Evolutionary conservation across 1,140 invertebrate species (phyloP).

Genomic region (Drosophila pallidifrons): DNA sequence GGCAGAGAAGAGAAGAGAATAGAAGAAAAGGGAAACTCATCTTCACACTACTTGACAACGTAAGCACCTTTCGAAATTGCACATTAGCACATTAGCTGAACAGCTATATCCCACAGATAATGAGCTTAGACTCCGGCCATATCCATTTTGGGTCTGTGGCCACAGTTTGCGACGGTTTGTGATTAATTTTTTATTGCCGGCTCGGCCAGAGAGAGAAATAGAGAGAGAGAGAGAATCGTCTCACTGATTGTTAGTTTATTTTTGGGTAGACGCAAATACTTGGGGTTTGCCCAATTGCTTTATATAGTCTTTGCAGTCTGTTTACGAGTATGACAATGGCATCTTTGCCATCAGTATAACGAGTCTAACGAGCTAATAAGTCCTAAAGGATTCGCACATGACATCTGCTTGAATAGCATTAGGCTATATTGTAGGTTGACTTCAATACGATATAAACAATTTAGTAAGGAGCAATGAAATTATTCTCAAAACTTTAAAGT

Average conservation of each 20-base stretch:
- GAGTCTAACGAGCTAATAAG: slow-evolving; percentile 39
- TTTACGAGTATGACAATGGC: slow-evolving; percentile 26
- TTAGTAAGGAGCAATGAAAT: too few species aligned
- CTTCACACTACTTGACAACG: slow-evolving; percentile 84
- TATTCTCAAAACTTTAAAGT: too few species aligned
- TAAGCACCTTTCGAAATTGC: slow-evolving; percentile 82
- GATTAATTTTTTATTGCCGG: slow-evolving; percentile 78
- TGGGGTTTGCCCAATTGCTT: slow-evolving; percentile 35
- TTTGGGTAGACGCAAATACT: slow-evolving; percentile 35
- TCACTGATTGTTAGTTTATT: slow-evolving; percentile 32
- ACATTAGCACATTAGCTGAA: slow-evolving; percentile 80
- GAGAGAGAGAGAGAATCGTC: background rate
- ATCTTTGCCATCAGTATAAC: slow-evolving; percentile 4
- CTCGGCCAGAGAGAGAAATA: background rate
- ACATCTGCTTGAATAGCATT: background rate
- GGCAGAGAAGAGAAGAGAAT: background rate
- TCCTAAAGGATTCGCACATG: slow-evolving; percentile 19
- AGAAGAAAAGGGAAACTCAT: slow-evolving; percentile 34
- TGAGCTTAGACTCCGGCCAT: slow-evolving; percentile 30
- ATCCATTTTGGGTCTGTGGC: slow-evolving; percentile 17
- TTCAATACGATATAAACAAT: too few species aligned
- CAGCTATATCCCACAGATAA: slow-evolving; percentile 34
- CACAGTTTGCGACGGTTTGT: slow-evolving; percentile 45
- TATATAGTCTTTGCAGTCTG: background rate
- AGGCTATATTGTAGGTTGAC: background rate